Conservation (phyloP, 2,888 invertebrate species). For the Tiliacea citrago region DNA sequence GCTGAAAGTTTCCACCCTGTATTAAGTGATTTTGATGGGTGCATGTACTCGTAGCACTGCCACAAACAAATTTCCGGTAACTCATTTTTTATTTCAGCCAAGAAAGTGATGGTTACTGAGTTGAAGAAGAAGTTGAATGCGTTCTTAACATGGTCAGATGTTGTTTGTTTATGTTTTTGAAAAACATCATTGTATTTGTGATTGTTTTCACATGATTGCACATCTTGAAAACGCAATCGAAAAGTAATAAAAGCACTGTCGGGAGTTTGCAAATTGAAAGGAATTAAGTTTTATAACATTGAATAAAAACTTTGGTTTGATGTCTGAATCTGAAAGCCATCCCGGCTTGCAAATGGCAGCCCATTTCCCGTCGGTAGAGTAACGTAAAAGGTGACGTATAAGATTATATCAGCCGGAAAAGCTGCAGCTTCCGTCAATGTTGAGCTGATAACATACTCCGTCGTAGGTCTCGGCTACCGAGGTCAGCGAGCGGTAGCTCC, state of each 20-base stretch:
- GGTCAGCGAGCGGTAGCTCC: not conserved
- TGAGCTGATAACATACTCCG: slow-evolving; percentile 14
- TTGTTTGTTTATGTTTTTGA: not conserved
- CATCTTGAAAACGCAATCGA: not conserved
- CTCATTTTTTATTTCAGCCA: too few species aligned
- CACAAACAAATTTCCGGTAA: too few species aligned
- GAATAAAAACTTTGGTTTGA: not conserved
- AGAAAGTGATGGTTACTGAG: too few species aligned
- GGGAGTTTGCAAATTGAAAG: not conserved
- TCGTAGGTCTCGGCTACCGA: not conserved
- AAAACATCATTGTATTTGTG: not conserved
- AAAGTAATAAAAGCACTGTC: not conserved
- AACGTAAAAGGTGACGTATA: not conserved
- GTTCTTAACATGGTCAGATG: too few species aligned
- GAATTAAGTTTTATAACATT: not conserved
- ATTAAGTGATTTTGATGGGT: too few species aligned
- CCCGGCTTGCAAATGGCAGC: not conserved
- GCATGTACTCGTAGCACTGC: too few species aligned
- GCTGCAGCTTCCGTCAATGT: slow-evolving; percentile 16
- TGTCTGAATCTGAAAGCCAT: not conserved
- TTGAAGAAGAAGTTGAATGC: too few species aligned
- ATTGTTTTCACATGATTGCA: too few species aligned
- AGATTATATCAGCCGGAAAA: slow-evolving; percentile 13
- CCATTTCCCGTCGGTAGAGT: not conserved
- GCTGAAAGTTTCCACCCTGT: too few species aligned